phyloP scores from a whole-genome alignment of 2,888 invertebrate genomes.

The Augochlorella aurata region DNA sequence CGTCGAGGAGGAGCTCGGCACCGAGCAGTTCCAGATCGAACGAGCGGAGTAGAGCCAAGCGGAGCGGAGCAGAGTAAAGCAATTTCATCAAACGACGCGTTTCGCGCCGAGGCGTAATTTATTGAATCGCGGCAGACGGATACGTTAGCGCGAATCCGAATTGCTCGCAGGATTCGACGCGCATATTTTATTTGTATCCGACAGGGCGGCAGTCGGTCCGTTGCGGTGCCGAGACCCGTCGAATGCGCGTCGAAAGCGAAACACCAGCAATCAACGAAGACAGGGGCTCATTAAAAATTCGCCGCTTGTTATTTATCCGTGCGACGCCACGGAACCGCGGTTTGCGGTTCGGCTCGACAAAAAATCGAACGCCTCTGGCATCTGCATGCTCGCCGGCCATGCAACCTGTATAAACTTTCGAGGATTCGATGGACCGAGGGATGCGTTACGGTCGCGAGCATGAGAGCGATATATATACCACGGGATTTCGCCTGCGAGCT shows the following conservation, averaged over 20 bases:
- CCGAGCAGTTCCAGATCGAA: neutral
- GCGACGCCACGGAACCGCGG: neutral
- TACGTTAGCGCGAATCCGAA: slow-evolving; percentile 12
- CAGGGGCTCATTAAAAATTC: slow-evolving; percentile 51
- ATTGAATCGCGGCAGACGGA: slow-evolving; percentile 17
- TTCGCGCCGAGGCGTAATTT: slow-evolving; percentile 16
- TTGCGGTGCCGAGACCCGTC: neutral
- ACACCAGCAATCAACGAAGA: slow-evolving; percentile 31
- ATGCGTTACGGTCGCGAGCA: neutral
- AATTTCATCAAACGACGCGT: slow-evolving; percentile 15
- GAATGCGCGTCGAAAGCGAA: neutral
- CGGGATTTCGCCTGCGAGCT: neutral
- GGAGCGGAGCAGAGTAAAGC: slow-evolving; percentile 6
- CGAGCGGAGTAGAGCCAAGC: neutral
- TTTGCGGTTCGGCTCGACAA: slow-evolving; percentile 10
- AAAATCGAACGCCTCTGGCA: neutral
- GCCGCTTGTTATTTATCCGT: slow-evolving; percentile 44
- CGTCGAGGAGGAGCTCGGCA: neutral
- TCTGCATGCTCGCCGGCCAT: neutral
- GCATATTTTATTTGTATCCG: neutral
- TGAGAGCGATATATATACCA: too few species aligned
- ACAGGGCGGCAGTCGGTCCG: neutral
- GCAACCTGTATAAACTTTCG: slow-evolving; percentile 16
- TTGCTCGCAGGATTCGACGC: slow-evolving; percentile 2
- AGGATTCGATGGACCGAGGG: neutral